These are phyloP conservation scores for Eciton burchellii DNA, from an alignment of 1,140 invertebrate species.

Conservation along the genomic window DNA sequence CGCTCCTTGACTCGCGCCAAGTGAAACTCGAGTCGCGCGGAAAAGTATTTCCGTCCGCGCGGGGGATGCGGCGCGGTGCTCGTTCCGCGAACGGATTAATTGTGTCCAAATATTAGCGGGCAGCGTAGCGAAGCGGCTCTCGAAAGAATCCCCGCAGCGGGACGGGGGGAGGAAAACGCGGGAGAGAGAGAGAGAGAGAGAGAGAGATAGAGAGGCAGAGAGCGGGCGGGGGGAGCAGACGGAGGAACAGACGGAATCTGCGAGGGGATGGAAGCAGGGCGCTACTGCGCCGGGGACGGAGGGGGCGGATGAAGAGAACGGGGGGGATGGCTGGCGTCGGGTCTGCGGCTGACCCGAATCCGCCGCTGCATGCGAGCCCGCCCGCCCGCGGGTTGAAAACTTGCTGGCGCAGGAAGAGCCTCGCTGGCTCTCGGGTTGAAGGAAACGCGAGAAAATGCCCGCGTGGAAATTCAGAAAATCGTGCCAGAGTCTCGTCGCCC, in stretches of 20 bases:
- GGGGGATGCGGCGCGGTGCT: no score
- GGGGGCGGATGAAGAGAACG: no score
- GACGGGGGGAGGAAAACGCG: conserved; percentile 3
- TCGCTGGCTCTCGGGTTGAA: conserved; percentile 77
- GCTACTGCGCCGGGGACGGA: not conserved
- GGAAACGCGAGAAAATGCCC: conserved; percentile 79
- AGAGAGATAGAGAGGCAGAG: conserved; percentile 48
- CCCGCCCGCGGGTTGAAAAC: conserved; percentile 79
- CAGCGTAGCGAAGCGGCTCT: conserved; percentile 44
- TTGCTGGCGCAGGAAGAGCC: conserved; percentile 83
- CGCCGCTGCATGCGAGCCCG: conserved; percentile 68
- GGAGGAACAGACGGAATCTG: not conserved
- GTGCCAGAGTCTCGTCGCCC: conserved; percentile 31
- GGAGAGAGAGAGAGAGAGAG: conserved; percentile 47
- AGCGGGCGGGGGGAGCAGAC: no score
- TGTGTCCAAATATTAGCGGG: conserved; percentile 83
- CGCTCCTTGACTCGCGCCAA: no score
- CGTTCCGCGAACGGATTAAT: conserved; percentile 80
- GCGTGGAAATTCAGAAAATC: conserved; percentile 79
- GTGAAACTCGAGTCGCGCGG: no score
- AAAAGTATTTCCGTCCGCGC: conserved; percentile 43
- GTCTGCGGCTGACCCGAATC: conserved; percentile 77
- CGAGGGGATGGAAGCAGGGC: conserved; percentile 42
- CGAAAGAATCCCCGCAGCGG: conserved; percentile 11
- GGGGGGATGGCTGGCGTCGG: conserved; percentile 18